Evolutionary conservation across 2,797 vertebrate genomes (phyloP).

Genomic region (Chelmon rostratus): DNA sequence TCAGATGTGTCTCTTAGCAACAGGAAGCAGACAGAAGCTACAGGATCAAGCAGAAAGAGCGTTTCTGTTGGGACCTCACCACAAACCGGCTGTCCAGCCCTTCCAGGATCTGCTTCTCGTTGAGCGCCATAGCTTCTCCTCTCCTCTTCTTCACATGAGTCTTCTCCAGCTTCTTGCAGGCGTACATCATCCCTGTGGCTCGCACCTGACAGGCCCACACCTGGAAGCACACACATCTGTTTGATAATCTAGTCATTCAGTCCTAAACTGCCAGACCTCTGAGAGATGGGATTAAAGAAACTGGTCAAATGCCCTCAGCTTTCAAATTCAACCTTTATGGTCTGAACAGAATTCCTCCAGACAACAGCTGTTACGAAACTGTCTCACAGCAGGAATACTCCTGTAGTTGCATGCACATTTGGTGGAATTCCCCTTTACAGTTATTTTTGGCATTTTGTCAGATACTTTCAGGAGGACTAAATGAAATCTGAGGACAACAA

Average conservation of each 20-base stretch:
- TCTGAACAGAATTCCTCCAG: background rate
- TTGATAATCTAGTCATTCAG: too few species aligned
- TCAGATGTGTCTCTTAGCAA: too few species aligned
- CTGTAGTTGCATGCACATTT: too few species aligned
- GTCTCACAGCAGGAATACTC: background rate
- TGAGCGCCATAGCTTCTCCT: conserved; percentile 89
- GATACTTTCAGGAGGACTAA: background rate
- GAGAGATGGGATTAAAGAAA: too few species aligned
- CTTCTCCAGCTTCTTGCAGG: conserved; percentile 93
- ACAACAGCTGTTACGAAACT: background rate
- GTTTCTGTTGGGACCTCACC: conserved; percentile 73
- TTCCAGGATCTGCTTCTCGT: conserved; percentile 91
- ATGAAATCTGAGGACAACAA: background rate
- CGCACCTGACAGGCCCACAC: conserved; percentile 91
- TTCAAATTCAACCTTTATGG: background rate
- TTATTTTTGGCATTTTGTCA: background rate
- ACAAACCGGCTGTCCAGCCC: conserved; percentile 91
- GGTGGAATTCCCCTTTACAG: too few species aligned
- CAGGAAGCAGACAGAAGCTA: background rate
- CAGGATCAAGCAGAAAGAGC: background rate
- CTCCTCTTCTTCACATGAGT: conserved; percentile 90
- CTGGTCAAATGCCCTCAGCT: background rate
- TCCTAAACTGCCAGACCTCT: too few species aligned
- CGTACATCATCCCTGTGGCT: conserved; percentile 91
- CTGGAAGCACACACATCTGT: conserved; percentile 59